Evolutionary conservation across 2,888 invertebrate genomes (phyloP), one percentile per base, ranked within the genome.

Genomic region (Tuberolachnus salignus): DNA sequence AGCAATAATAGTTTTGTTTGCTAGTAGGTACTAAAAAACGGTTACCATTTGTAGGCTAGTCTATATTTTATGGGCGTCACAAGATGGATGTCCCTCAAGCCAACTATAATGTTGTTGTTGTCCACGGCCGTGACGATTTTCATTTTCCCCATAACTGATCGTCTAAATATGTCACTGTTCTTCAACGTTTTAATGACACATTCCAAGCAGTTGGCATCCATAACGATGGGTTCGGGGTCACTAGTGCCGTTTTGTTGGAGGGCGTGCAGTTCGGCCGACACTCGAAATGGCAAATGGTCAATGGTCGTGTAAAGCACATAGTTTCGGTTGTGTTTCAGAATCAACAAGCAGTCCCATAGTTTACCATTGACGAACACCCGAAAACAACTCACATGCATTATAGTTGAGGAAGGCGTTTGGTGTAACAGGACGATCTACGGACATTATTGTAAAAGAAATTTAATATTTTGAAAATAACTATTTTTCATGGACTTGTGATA

Each of bases 311-410:
- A 78, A 19, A 78, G 67, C n/a, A 9, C 78, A 42, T 69, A 78
- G 10, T 21, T 0, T 13, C 46, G 75, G 46, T n/a, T 21, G n/a
- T 23, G 51, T 59, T 78, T 69, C 34, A 78, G 3, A 3, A 78
- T 42, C 11, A 61, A 51, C 49, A 78, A 11, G 4, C 78, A 78
- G 23, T 78, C 78, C 78, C 78, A 78, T 34, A 78, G 51, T 51
- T 69, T 42, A 11, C 49, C 78, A 21, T 46, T 49, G 34, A 69
- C 78, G 59, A 78, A 78, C 34, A 78, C 69, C 42, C 78, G 78
- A 8, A 61, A 51, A 34, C 78, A 69, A 34, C 69, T 51, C 57
- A 21, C 67, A 16, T 49, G 66, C 78, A 78, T 75, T 49, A 21
- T 34, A 14, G 34, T 34, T n/a, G 19, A 26, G 13, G 46, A 51